phyloP scores from a whole-genome alignment of 2,797 vertebrate genomes.

The Rhabdophis nuchalis region DNA sequence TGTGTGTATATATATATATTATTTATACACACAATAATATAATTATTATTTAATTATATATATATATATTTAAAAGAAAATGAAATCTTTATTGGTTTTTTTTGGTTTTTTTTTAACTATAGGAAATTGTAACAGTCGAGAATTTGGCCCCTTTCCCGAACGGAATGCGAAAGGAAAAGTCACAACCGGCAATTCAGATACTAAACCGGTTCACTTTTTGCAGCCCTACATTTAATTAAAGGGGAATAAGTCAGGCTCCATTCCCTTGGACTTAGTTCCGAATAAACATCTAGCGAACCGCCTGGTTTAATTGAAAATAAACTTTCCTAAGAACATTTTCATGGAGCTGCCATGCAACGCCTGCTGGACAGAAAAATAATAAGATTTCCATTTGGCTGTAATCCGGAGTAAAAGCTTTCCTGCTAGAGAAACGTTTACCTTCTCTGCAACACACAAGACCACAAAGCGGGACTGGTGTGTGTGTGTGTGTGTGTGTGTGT shows the following conservation, averaged over 20 bases:
- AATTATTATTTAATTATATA: too few species aligned
- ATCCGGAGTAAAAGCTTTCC: not conserved
- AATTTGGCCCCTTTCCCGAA: not conserved
- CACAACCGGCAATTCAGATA: too few species aligned
- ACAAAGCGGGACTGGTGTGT: too few species aligned
- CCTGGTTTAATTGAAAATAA: not conserved
- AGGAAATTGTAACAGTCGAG: not conserved
- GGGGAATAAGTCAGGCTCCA: too few species aligned
- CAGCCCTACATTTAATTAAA: not conserved
- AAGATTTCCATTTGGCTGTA: not conserved
- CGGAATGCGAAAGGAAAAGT: not conserved
- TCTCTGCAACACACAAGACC: not conserved
- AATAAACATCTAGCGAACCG: too few species aligned
- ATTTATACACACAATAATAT: too few species aligned
- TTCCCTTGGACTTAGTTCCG: too few species aligned
- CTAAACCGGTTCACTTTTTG: not conserved
- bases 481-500: too few species aligned
- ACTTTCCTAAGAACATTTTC: not conserved
- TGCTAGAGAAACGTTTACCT: not conserved
- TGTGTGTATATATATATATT: too few species aligned
- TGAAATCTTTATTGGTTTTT: not conserved
- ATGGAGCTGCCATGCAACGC: not conserved
- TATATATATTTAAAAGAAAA: not conserved
- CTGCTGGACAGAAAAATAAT: not conserved
- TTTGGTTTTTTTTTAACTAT: constrained; percentile 1